Base-by-base conservation (phyloP, 2,888 invertebrate species). In the Psylliodes chrysocephalus region DNA sequence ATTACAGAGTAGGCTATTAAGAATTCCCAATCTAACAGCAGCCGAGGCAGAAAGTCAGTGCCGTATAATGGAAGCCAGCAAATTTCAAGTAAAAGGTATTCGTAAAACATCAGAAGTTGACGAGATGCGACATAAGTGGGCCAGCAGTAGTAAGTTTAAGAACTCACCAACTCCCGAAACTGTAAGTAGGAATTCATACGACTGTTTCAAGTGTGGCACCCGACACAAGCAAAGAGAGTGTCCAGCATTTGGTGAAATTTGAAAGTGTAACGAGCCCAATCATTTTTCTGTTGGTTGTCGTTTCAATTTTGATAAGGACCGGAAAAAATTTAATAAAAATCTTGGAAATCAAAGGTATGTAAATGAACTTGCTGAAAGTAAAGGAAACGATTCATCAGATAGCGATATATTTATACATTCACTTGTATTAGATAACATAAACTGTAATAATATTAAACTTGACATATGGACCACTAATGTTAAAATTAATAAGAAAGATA, bases 231-330 rank as follows among this genome's bases (percentile, higher is more conserved):
- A 38, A 56, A 35, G 22, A 30, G 63, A 62, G n/a, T 70, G 64
- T 57, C 71, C 70, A 66, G 68, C 68, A 47, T 70, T 59, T 59
- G 68, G 69, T 14, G 69, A 69, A 46, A 33, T n/a, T 1, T 64
- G 64, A 35, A 53, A 46, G 28, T 68, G 69, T 68, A 19, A 19
- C 6, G 66, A 68, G 60, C 38, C 38, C 10, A 66, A 66, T 42
- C 63, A 70, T 54, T 7, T 5, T 7, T 70, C 66, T 64, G 64
- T n/a, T 59, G 8, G 28, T 67, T 44, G 63, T 60, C 6, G 63
- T 5, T 3, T 7, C 25, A 25, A 25, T 25, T 25, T 25, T 7
- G 7, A n/a, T n/a, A 7, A 7, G 67, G 49, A 64, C 61, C 59
- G 15, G 6, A 40, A 62, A 17, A 12, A 59, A 49, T 59, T 17